Evolutionary conservation across 2,888 invertebrate species (phyloP), one percentile per base, ranked within the genome.

Genomic region (Leucoma salicis): DNA sequence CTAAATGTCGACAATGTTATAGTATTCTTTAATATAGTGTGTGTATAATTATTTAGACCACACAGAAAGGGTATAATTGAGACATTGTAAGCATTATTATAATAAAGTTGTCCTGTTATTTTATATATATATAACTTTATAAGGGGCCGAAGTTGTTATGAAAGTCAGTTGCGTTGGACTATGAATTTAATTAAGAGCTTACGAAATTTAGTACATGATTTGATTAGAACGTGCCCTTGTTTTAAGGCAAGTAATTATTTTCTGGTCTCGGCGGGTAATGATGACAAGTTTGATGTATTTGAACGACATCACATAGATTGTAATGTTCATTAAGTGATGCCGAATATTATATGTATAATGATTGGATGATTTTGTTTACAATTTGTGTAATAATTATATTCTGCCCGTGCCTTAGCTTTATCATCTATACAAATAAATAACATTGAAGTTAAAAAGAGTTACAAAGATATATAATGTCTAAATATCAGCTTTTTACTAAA

Each of bases 61-160:
- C 88, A 87, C 88, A 80, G 70, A 61, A 55, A 58, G 60, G 63
- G 14, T 58, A 65, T 84, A 83, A 87, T 89, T 84, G 87, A 88
- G 84, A 83, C 81, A 83, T 73, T 70, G 73, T 79, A 70, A 59
- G 68, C 74, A 76, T 77, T 72, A 78, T 78, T 78, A 77, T 29
- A 29, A 29, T 62, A 61, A 64, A 63, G 48, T 66, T 66, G 60
- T 71, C 61, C 65, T 71, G 66, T 71, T 69, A 75, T 73, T 67
- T n/a, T 25, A 25, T 25, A 25, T 5, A 66, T 60, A 58, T 56
- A 57, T 64, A 70, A 56, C 65, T 64, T 60, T 66, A 63, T 60
- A 59, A 61, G 52, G 58, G 49, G 40, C 43, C 52, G 43, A 52
- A 53, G 45, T 54, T 15, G 52, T 67, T 65, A 70, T 67, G 70